phyloP scores from a whole-genome alignment of 2,797 vertebrate species.

The Cuniculus paca region DNA sequence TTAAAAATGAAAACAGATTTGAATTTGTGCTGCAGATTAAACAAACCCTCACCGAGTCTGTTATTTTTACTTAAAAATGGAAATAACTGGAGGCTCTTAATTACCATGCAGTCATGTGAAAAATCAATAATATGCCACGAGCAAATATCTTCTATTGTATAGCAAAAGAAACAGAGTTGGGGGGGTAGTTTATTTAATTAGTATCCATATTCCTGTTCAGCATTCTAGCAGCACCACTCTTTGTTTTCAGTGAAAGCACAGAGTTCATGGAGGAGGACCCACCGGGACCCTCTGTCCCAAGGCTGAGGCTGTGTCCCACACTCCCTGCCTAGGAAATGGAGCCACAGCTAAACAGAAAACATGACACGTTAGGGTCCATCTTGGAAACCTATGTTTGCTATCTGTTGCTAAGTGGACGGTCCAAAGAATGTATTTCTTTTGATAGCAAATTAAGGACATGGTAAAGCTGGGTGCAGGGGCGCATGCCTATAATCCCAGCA shows the following conservation, averaged over 20 bases:
- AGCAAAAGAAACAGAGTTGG: background rate
- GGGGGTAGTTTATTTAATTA: constrained; percentile 12
- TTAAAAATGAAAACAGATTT: constrained; percentile 51
- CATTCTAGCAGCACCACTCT: background rate
- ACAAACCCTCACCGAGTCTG: background rate
- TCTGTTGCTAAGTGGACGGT: background rate
- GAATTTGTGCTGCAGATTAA: background rate
- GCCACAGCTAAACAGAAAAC: background rate
- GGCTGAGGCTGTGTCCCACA: background rate
- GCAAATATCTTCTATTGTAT: constrained; percentile 32
- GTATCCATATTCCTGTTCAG: background rate
- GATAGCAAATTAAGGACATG: background rate
- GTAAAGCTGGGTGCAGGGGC: background rate
- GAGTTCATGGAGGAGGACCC: background rate
- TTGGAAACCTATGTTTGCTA: background rate
- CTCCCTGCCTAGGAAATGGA: background rate
- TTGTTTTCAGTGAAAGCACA: background rate
- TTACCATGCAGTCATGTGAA: constrained; percentile 17
- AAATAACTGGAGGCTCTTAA: constrained; percentile 18
- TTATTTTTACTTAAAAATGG: constrained; percentile 55
- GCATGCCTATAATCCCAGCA: background rate
- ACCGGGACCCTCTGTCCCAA: background rate
- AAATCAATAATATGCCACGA: constrained; percentile 3
- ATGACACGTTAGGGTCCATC: background rate
- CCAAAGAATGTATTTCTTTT: constrained; percentile 16